Base-by-base conservation (phyloP, 37 sponge, comb jelly and placozoan genomes). In the Geodia barretti region DNA sequence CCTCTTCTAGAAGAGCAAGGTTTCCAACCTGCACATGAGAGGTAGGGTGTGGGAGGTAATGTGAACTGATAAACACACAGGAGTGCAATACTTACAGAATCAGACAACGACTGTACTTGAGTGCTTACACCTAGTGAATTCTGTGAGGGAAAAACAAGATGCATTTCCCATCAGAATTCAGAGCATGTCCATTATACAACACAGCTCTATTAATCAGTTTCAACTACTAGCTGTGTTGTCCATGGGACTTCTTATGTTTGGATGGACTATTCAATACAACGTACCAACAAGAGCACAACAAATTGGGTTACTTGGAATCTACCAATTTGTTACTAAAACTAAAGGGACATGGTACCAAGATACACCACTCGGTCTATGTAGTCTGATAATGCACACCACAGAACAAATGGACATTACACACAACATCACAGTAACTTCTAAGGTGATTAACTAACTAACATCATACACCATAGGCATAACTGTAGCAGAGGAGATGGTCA, bases 61-160 rank as follows among this genome's bases (percentile, higher is more conserved):
- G 14, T 17, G 54, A 7, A 47, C 11, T 7, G 54, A 47, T 47
- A 47, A 7, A 17, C 54, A 47, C 14, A 47, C 54, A 0, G 31
- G n/a, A n/a, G n/a, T 1, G 31, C 30, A 28, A 25, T 39, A 74
- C 75, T 74, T 54, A 74, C 75, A 21, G 60, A 74, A 14, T 1
- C 58, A 43, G 75, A 73, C 40, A 39, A 21, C 23, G 33, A 3
- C 30, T 17, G 19, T 11, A 19, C 5, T 42, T 43, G 75, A 26
- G 28, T 43, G 42, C 23, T 74, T 7, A n/a, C 17, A 23, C 31
- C 67, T 65, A 65, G 5, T 7, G 67, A 65, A 65, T n/a, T 65
- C 67, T 65, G 67, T 65, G 14, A 47, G 54, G 54, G 54, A 47
- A 47, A 47, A 17, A 47, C 54, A 47, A 47, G 14, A 47, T 47